Evolutionary conservation across 1,140 invertebrate species (phyloP), one percentile per base, ranked within the genome.

Genomic region (Calliopsis andreniformis): DNA sequence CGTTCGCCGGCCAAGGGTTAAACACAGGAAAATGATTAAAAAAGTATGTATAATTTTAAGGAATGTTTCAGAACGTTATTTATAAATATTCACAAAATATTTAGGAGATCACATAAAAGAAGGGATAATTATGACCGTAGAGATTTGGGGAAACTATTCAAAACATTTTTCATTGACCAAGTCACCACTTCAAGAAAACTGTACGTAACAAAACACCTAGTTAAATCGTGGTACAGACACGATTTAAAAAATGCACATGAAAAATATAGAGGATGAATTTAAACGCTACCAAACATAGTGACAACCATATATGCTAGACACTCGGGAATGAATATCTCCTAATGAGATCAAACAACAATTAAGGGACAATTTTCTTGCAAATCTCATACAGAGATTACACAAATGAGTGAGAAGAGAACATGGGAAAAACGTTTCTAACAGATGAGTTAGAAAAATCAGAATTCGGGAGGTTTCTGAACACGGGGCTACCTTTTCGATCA

Each of bases 401-500:
- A 23, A 28, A 10, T 2, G 18, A n/a, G 43, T n/a, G 32, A 42
- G 49, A 59, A 12, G 28, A 25, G 14, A 75, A n/a, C 14, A 18
- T 23, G 25, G 10, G 16, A 8, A 42, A 12, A 49, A 66, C 55
- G 62, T 66, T 42, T 66, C 20, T 3, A 49, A 47, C 49, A 64
- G 58, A 25, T 39, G 20, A 53, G 67, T 12, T 12, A 39, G 18
- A 32, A n/a, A 59, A 61, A 63, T 20, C 20, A 14, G 42, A 25
- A 28, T 18, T 53, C 25, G 10, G 16, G 12, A 56, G 3, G 32
- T 51, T 58, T 39, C n/a, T 63, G 18, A 35, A 53, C 67, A 76
- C 59, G 63, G 49, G 64, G 70, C 90, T 94, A 98, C 97, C 97
- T 98, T 98, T 94, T 98, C 98, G 92, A 99, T 98, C 80, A 99